Conservation (phyloP, 2,888 invertebrate species). For the Aproaerema taeniolella region DNA sequence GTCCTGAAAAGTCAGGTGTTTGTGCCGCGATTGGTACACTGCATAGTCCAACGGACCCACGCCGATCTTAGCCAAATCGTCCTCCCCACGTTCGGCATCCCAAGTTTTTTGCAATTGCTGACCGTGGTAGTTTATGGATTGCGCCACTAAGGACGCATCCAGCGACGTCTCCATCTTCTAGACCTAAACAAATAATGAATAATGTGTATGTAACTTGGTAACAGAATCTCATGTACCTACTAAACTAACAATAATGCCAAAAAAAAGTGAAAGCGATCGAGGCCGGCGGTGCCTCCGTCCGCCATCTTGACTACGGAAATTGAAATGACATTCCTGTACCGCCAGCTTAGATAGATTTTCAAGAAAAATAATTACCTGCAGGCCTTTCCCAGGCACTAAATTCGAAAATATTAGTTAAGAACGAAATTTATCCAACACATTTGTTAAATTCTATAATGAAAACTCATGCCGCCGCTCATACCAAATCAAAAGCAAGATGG, state of each 20-base stretch:
- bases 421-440: too few relatives aligned
- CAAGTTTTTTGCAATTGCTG: conserved; percentile 92
- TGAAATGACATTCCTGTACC: too few relatives aligned
- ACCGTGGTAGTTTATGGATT: conserved; percentile 90
- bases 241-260: too few relatives aligned
- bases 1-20: conserved; percentile 89
- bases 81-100: conserved; percentile 90
- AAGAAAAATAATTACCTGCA: too few relatives aligned
- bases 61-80: conserved; percentile 81
- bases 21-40: conserved; percentile 87
- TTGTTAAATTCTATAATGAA: too few relatives aligned
- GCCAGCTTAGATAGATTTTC: too few relatives aligned
- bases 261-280: conserved; percentile 3
- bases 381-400: too few relatives aligned
- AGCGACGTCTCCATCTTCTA: conserved; percentile 54
- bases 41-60: conserved; percentile 81
- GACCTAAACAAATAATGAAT: not conserved
- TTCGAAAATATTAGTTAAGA: too few relatives aligned
- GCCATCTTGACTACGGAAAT: conserved; percentile 10
- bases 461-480: too few relatives aligned
- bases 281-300: conserved; percentile 1
- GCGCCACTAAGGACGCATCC: conserved; percentile 79
- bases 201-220: not conserved
- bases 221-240: not conserved
- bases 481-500: too few relatives aligned